Evolutionary conservation across 2,888 invertebrate species (phyloP).

Genomic region (Neoaliturus tenellus): DNA sequence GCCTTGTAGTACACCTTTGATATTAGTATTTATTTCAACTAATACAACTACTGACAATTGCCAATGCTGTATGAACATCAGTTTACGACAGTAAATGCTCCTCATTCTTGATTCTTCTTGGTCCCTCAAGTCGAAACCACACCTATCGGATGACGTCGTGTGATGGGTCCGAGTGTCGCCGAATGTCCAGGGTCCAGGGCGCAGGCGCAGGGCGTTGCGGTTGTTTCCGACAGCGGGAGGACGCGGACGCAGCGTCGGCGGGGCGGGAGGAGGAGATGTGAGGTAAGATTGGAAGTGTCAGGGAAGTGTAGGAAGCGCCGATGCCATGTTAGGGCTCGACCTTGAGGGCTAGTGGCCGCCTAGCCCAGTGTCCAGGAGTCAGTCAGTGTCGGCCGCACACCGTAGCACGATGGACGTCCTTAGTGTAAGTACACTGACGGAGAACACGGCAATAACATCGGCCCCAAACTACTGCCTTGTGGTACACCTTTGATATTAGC

Average conservation of each 20-base stretch:
- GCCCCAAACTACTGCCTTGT: no score
- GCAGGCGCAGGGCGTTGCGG: slow-evolving; percentile 5
- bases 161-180: no score
- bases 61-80: no score
- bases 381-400: not conserved
- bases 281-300: slow-evolving; percentile 30
- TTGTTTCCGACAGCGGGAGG: slow-evolving; percentile 4
- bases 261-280: slow-evolving; percentile 14
- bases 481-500: no score
- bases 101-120: no score
- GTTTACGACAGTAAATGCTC: no score
- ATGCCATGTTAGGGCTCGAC: slow-evolving; percentile 22
- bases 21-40: no score
- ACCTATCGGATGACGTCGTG: not conserved
- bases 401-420: not conserved
- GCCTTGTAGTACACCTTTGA: no score
- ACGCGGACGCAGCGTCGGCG: no score
- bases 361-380: not conserved
- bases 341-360: slow-evolving; percentile 3
- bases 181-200: not conserved
- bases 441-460: no score
- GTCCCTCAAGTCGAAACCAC: no score
- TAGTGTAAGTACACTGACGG: not conserved
- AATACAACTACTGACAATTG: no score
- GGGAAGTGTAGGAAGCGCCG: slow-evolving; percentile 31